These are phyloP conservation scores for Cetoscarus ocellatus DNA, from an alignment of 2,797 vertebrate genomes.

Conservation along the genomic window DNA sequence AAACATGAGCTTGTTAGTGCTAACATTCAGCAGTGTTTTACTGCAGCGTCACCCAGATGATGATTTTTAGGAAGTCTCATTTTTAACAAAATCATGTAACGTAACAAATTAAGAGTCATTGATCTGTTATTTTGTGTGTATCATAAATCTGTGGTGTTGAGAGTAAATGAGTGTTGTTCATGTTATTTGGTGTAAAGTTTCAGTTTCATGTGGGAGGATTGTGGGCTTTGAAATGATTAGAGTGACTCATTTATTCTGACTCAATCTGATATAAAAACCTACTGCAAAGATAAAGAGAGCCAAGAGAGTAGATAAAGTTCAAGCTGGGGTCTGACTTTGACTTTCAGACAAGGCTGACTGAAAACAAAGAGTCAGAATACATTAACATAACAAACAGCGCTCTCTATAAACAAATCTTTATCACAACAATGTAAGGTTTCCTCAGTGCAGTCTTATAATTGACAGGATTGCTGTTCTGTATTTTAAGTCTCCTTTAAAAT, in stretches of 20 bases:
- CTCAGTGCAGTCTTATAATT: no score
- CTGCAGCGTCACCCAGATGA: neutral
- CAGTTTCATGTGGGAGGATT: constrained; percentile 3
- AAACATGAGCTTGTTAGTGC: no score
- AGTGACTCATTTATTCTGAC: constrained; percentile 2
- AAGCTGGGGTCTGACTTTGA: neutral
- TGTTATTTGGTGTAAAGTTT: neutral
- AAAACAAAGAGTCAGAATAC: neutral
- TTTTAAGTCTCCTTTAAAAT: no score
- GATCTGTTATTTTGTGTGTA: neutral
- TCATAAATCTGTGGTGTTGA: neutral
- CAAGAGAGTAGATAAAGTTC: neutral
- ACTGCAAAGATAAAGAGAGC: neutral
- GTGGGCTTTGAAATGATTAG: constrained; percentile 11
- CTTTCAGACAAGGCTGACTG: neutral
- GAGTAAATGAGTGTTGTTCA: neutral
- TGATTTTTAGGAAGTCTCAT: neutral
- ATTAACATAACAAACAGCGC: neutral
- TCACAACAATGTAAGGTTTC: neutral
- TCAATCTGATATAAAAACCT: constrained; percentile 13
- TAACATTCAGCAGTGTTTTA: neutral
- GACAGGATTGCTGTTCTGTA: no score
- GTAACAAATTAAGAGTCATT: neutral
- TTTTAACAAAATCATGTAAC: neutral
- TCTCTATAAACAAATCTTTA: neutral